Base-by-base conservation (phyloP, 2,797 vertebrate genomes). In the Iguana delicatissima region DNA sequence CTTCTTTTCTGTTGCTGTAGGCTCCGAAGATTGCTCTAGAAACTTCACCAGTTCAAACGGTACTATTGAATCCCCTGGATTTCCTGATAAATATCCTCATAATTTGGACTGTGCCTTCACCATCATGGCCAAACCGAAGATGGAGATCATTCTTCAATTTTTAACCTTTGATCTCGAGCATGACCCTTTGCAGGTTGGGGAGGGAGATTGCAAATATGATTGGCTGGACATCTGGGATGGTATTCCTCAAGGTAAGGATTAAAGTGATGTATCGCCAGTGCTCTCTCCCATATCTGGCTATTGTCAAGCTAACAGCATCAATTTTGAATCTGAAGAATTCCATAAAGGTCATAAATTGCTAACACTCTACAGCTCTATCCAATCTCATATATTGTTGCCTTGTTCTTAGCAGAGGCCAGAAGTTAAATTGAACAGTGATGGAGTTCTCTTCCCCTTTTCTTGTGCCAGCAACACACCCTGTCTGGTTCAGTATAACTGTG, bases 191-290 rank as follows among this genome's bases (percentile, higher is more conserved):
- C 98, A 98, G 67, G 97, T 98, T 0, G 98, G 98, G 7, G 99
- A 99, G 82, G 98, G 98, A 35, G 99, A 99, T 94, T 99, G 99
- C 98, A 99, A 99, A 91, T 99, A 99, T 0, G 99, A 99, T 94
- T 99, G 98, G 99, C 97, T 99, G 95, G 99, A 99, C 89, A 98
- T 99, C 96, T 99, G 99, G 99, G 99, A 99, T 0, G 99, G 99
- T 22, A 98, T 99, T 90, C 99, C 99, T 0, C 98, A 98, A 95
- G 99, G 99, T 98, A 96, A 98, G 98, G 91, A 80, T 35, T 0
- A 0, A 83, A 2, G 0, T 22, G 42, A 93, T 64, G 2, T 1
- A 0, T 59, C 69, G 3, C 6, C 35, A 3, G 38, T n/a, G 46
- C 59, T 82, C 38, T 91, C 38, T 72, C 85, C 91, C 12, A 3